Evolutionary conservation across 2,113 vertebrate species (phyloP), one percentile per base, ranked within the genome.

Genomic region (Carassius gibelio): DNA sequence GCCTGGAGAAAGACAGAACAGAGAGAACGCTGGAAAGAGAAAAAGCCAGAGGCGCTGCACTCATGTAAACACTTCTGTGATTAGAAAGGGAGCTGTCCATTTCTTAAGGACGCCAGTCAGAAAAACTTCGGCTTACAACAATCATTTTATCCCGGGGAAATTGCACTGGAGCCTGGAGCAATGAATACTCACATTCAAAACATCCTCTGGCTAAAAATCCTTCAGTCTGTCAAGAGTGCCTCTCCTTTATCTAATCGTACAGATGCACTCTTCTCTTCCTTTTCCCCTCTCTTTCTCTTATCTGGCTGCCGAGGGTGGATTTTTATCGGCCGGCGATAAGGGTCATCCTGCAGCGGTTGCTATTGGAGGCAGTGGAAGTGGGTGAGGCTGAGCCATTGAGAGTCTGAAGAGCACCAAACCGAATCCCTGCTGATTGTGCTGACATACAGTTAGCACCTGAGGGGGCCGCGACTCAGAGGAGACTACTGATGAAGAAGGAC

Each of bases 141-240:
- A 81, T 81, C 80, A 69, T 52, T 50, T 68, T 34, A 69, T 69
- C 61, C 80, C 6, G 36, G n/a, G 48, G 76, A 79, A 81, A 81
- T 34, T 72, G 76, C 84, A 42, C 62, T 80, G 61, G 30, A 85
- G 84, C 75, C 84, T 45, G 17, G 57, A 85, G 84, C 30, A 9
- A 9, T 48, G 75, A 84, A 84, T 68, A 38, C 80, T 81, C 42
- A 2, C 74, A 84, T 68, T 78, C 48, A 78, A 52, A 59, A 79
- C 75, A 85, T 79, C 55, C 64, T 85, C 34, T 69, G 78, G 77
- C 76, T 62, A 80, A 85, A 85, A 85, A 80, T 45, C 78, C 66
- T 85, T 85, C 84, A 85, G 48, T 80, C 52, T 85, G 84, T 81
- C 76, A 85, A 85, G 77, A 81, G 66, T 68, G 26, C 52, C 50